Evolutionary conservation across 2,888 invertebrate genomes (phyloP), one percentile per base, ranked within the genome.

Genomic region (Microctonus aethiopoides): DNA sequence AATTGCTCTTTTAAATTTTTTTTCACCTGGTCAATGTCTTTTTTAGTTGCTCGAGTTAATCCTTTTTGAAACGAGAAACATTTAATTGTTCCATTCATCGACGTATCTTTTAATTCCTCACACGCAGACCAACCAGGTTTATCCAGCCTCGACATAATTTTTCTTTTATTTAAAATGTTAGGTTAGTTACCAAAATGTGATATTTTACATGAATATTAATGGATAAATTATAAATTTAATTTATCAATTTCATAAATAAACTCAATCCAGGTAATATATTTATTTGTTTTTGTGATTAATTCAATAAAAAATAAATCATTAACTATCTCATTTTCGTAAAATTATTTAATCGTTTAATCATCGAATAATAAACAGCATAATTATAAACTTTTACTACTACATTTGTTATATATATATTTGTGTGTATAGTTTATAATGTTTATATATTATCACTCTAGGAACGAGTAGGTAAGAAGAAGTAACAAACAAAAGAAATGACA

Each of bases 1-100:
- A 88, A 74, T 29, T 78, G 78, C 0, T 77, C 75, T 65, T 86
- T 81, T 74, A 88, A 77, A 41, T 80, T 74, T 1, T 74, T 74
- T 39, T 84, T 83, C 7, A 79, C 75, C 65, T 76, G 78, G 16
- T 75, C 41, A 13, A 80, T 76, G 29, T 83, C 77, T 13, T 75
- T 62, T 36, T 70, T 74, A 2, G 72, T 71, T 9, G 78, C 77
- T 22, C 75, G 76, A 0, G 81, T 67, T 11, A 83, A 74, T 13
- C 76, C 77, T 70, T 76, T 79, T 1, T 79, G 67, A 39, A 70
- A 68, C 5, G 51, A 56, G n/a, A 36, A 26, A 16, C 52, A 9
- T 22, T 36, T 6, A 56, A 46, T 11, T 39, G 72, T 41, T 52
- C 62, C 63, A 22, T 56, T 51, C 22, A 32, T 10, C 54, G 16